A percentile compares a stretch with the other conserved stretches of the same genome.
Conservation (phyloP, 2,113 vertebrate species). For the Pterocles gutturalis region DNA sequence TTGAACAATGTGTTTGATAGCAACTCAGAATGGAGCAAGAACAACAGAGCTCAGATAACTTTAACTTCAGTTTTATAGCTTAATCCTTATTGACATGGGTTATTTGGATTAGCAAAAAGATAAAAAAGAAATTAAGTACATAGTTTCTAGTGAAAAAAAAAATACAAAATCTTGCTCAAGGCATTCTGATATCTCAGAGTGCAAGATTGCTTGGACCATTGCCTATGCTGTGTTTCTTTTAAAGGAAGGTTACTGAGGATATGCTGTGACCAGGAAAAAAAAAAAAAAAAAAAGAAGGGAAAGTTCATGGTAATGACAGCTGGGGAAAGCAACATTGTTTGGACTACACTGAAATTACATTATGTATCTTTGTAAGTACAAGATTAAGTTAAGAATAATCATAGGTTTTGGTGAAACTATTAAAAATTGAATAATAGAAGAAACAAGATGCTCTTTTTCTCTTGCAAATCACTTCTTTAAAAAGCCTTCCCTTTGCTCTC, state of each 20-base stretch:
- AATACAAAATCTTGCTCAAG: background rate
- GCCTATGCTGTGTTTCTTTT: background rate
- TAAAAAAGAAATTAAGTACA: background rate
- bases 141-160: background rate
- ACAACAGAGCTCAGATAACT: background rate
- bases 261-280: background rate
- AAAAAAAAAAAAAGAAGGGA: background rate
- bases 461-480: background rate
- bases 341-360: background rate
- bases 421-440: background rate
- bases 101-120: background rate
- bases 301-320: slow-evolving; percentile 23
- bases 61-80: background rate
- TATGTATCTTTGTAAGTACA: background rate
- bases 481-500: background rate
- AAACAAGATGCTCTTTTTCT: background rate
- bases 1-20: background rate
- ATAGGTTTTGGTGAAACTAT: background rate
- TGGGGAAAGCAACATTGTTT: background rate
- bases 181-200: background rate
- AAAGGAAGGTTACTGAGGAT: background rate
- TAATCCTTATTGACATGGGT: background rate
- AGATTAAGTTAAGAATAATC: background rate
- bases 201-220: background rate
- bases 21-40: background rate